Conservation (phyloP, 2,797 vertebrate genomes). For the Anisognathus igniventris region DNA sequence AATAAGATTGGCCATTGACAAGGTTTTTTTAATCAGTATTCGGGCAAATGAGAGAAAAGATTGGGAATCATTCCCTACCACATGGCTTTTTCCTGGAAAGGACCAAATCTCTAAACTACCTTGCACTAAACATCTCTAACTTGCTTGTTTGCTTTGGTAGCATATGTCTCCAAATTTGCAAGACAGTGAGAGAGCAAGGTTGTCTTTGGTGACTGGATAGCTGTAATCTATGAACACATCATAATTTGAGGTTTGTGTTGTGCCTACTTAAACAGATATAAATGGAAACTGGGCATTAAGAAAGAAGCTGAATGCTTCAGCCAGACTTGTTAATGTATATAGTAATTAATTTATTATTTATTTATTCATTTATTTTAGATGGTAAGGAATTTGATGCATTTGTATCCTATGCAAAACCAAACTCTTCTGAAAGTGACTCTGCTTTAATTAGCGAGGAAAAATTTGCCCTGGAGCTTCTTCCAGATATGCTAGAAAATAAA, state of each 20-base stretch:
- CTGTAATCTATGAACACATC: background rate
- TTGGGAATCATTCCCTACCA: background rate
- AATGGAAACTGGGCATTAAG: background rate
- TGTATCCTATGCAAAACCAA: constrained; percentile 79
- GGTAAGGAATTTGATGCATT: constrained; percentile 86
- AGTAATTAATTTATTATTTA: background rate
- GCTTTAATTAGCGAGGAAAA: constrained; percentile 64
- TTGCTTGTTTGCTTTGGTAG: background rate
- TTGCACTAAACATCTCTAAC: background rate
- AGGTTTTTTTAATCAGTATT: background rate
- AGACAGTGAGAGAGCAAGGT: background rate
- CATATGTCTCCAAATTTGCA: background rate
- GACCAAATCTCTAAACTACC: background rate
- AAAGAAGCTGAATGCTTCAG: background rate
- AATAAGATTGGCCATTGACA: background rate
- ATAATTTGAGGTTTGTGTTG: background rate
- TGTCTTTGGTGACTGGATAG: background rate
- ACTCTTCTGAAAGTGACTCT: constrained; percentile 7
- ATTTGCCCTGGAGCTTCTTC: constrained; percentile 76
- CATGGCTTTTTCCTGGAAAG: background rate
- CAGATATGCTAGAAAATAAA: constrained; percentile 80
- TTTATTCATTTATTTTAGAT: constrained; percentile 62
- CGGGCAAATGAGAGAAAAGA: background rate
- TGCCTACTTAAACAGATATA: background rate
- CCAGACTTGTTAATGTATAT: background rate